Percentiles rank a stretch among this genome's conserved stretches.
Conservation (phyloP, 2,888 invertebrate species). For the Phaonia tiefii region DNA sequence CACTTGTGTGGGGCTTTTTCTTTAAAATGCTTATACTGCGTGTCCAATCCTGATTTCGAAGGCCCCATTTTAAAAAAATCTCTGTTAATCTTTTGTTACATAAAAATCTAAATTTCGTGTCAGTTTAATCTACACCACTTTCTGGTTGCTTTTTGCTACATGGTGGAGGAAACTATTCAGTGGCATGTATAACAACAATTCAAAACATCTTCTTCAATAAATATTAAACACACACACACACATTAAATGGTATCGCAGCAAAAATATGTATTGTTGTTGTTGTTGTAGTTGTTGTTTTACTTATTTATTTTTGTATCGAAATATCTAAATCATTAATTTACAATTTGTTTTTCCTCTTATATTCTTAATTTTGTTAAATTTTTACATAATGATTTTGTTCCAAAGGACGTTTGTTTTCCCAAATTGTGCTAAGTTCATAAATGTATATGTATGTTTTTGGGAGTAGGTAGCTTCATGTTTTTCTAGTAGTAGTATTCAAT, state of each 20-base stretch:
- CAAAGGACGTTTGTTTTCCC: conserved; percentile 29
- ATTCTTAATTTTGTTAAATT: neutral
- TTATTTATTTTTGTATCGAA: conserved; percentile 63
- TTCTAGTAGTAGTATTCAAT: conserved; percentile 53
- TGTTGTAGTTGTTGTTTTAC: conserved; percentile 34
- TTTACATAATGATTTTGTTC: conserved; percentile 25
- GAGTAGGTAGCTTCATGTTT: conserved; percentile 17
- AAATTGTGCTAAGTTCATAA: conserved; percentile 23
- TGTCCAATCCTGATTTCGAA: no score
- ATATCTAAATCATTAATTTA: conserved; percentile 60
- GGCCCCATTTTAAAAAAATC: no score
- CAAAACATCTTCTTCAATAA: no score
- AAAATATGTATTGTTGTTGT: conserved; percentile 19
- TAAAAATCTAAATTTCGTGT: no score
- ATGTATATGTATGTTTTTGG: no score
- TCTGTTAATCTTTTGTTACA: no score
- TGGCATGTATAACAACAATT: no score
- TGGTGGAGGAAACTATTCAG: no score
- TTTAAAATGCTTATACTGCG: no score
- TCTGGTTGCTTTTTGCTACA: no score
- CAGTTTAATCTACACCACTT: no score
- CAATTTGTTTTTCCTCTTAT: conserved; percentile 28
- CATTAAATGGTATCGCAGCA: conserved; percentile 26
- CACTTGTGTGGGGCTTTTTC: no score
- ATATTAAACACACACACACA: conserved; percentile 21